A percentile compares a stretch with the other conserved stretches of the same genome.
phyloP scores from a whole-genome alignment of 2,888 invertebrate species.

The Notocelia uddmanniana region DNA sequence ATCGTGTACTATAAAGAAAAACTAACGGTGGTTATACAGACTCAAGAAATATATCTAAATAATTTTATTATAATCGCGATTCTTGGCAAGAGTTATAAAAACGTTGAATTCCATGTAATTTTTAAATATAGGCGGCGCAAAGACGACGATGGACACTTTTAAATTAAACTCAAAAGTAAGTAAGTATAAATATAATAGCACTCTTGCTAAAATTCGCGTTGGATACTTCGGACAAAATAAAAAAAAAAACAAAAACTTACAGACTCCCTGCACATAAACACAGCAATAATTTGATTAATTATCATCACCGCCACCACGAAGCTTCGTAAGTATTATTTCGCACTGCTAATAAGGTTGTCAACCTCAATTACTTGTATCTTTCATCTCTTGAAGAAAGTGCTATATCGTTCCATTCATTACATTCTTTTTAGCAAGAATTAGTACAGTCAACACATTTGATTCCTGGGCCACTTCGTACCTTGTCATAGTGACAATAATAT shows the following conservation, averaged over 20 bases:
- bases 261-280: constrained; percentile 24
- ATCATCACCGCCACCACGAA: constrained; percentile 26
- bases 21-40: constrained; percentile 14
- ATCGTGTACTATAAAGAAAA: constrained; percentile 34
- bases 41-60: constrained; percentile 13
- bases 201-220: constrained; percentile 35
- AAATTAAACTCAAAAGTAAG: constrained; percentile 1
- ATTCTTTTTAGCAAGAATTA: too few relatives aligned
- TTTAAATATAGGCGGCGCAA: constrained; percentile 30
- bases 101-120: background rate
- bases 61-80: constrained; percentile 24
- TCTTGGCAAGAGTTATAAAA: constrained; percentile 27
- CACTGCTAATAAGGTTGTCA: constrained; percentile 14
- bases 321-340: constrained; percentile 16
- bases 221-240: background rate
- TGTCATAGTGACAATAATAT: too few relatives aligned
- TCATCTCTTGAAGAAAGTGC: background rate
- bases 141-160: background rate
- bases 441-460: too few relatives aligned
- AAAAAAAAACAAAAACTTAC: constrained; percentile 1
- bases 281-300: constrained; percentile 22
- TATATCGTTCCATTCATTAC: too few relatives aligned
- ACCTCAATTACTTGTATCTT: background rate
- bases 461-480: too few relatives aligned
- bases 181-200: background rate